Evolutionary conservation across 2,888 invertebrate genomes (phyloP).

Genomic region (Nowickia ferox): DNA sequence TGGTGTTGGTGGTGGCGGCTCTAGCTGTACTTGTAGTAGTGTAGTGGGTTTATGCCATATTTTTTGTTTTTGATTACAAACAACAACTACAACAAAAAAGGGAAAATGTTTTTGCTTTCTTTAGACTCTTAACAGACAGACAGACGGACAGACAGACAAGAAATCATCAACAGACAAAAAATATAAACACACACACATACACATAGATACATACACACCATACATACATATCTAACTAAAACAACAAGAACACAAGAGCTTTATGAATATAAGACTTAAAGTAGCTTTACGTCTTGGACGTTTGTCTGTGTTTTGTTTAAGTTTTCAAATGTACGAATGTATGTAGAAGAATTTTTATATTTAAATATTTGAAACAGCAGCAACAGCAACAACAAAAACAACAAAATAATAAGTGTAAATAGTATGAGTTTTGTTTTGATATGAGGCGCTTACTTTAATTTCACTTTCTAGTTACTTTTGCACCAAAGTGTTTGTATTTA

Average conservation of each 20-base stretch:
- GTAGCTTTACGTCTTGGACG: slow-evolving; percentile 69
- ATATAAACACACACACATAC: slow-evolving; percentile 13
- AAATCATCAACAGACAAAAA: slow-evolving; percentile 68
- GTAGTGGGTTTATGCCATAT: slow-evolving; percentile 51
- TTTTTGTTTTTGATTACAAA: slow-evolving; percentile 45
- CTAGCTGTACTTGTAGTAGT: slow-evolving; percentile 49
- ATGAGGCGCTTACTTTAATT: slow-evolving; percentile 69
- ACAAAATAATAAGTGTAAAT: slow-evolving; percentile 43
- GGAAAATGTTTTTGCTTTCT: slow-evolving; percentile 71
- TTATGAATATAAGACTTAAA: slow-evolving; percentile 67
- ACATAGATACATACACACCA: slow-evolving; percentile 11
- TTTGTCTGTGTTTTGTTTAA: slow-evolving; percentile 50
- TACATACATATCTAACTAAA: slow-evolving; percentile 33
- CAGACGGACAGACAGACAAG: slow-evolving; percentile 59
- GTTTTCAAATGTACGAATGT: slow-evolving; percentile 13
- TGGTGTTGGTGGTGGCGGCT: slow-evolving; percentile 51
- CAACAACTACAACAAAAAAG: slow-evolving; percentile 56
- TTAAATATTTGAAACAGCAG: slow-evolving; percentile 52
- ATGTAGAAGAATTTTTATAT: slow-evolving; percentile 36
- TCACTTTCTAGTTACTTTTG: slow-evolving; percentile 55
- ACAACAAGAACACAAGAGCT: slow-evolving; percentile 36
- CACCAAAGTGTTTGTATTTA: slow-evolving; percentile 38
- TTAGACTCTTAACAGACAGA: slow-evolving; percentile 68
- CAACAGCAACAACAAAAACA: slow-evolving; percentile 29
- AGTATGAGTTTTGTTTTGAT: slow-evolving; percentile 37